phyloP scores from a whole-genome alignment of 2,888 invertebrate genomes.

The Philopedon plagiatum region DNA sequence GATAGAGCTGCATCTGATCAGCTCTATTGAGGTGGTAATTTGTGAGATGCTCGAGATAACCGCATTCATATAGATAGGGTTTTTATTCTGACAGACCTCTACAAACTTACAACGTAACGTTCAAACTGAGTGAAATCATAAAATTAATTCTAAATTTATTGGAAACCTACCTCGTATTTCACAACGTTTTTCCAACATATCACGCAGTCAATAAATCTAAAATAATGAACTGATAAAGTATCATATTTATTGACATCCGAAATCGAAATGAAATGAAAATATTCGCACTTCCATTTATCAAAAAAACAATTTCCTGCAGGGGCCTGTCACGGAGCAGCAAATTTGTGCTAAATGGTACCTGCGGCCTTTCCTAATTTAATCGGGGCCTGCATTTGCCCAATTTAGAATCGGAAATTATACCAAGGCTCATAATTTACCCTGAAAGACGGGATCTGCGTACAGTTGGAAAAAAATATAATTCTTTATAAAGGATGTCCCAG shows the following conservation, averaged over 20 bases:
- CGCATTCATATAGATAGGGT: too few species aligned
- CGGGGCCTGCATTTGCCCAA: constrained; percentile 47
- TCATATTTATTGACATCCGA: constrained; percentile 46
- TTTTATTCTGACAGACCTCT: too few species aligned
- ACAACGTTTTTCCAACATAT: constrained; percentile 9
- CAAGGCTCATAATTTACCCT: constrained; percentile 42
- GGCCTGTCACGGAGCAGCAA: constrained; percentile 45
- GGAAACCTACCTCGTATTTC: too few species aligned
- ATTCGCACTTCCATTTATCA: constrained; percentile 49
- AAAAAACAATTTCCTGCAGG: constrained; percentile 49
- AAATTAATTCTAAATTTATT: neutral
- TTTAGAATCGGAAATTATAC: constrained; percentile 51
- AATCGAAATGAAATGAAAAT: constrained; percentile 49
- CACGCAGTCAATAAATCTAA: constrained; percentile 28
- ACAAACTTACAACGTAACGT: too few species aligned
- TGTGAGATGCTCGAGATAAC: too few species aligned
- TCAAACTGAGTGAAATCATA: too few species aligned
- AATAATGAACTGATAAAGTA: constrained; percentile 34
- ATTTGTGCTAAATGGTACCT: constrained; percentile 48
- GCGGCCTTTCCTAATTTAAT: constrained; percentile 51
- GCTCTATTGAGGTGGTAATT: too few species aligned
- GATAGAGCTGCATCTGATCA: too few species aligned
- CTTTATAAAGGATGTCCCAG: too few species aligned
- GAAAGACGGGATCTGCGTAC: constrained; percentile 29
- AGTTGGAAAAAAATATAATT: constrained; percentile 38